Evolutionary conservation across 37 sponge, comb jelly and placozoan genomes (phyloP).

Genomic region (Oopsacas minuta): DNA sequence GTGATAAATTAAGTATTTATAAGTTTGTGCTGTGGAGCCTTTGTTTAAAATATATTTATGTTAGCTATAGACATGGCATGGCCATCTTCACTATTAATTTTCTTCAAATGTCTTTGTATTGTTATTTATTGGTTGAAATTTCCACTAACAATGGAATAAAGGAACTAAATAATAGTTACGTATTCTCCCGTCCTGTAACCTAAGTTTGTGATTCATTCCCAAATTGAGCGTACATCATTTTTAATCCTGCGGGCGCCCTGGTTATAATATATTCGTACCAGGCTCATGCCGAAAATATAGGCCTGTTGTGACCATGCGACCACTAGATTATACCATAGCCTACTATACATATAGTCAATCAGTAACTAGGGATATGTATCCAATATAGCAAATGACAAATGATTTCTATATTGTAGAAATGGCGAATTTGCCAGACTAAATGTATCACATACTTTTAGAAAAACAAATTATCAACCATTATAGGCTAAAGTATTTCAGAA

Average conservation of each 20-base stretch:
- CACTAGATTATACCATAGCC: too few species aligned
- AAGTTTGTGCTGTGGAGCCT: neutral
- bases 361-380: too few species aligned
- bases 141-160: neutral
- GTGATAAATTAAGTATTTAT: neutral
- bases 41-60: neutral
- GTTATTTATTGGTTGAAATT: neutral
- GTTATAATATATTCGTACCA: too few species aligned
- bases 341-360: too few species aligned
- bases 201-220: neutral
- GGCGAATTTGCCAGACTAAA: too few species aligned
- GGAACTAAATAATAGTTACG: neutral
- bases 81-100: neutral
- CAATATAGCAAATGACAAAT: too few species aligned
- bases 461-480: too few species aligned
- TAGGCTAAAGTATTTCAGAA: too few species aligned
- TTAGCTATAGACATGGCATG: neutral
- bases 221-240: neutral
- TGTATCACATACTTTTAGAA: too few species aligned
- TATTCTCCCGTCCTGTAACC: neutral
- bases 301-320: too few species aligned
- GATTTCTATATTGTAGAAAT: too few species aligned
- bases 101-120: neutral
- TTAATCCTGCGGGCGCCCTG: neutral
- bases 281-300: too few species aligned